Conservation (phyloP, 92 coral and sea anemone genomes). For the Diadumene lineata region DNA sequence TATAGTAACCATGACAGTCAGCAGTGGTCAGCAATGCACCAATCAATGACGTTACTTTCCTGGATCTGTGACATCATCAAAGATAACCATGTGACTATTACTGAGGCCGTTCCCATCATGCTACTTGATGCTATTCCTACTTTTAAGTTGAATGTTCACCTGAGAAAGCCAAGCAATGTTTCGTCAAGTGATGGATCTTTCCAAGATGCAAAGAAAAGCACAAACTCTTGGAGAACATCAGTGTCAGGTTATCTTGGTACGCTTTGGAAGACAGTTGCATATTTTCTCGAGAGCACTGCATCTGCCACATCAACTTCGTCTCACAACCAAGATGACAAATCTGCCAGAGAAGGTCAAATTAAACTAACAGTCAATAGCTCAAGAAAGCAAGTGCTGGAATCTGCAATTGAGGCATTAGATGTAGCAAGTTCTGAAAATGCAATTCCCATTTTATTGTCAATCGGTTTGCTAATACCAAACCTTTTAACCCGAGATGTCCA, state of each 20-base stretch:
- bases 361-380: constrained; percentile 19
- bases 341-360: constrained; percentile 13
- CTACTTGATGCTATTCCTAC: constrained; percentile 24
- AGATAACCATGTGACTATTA: background rate
- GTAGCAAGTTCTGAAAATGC: constrained; percentile 63
- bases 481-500: constrained; percentile 45
- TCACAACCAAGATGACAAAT: constrained; percentile 39
- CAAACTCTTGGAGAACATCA: constrained; percentile 66
- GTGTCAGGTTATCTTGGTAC: constrained; percentile 72
- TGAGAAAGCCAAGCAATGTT: constrained; percentile 40
- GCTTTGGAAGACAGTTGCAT: constrained; percentile 68
- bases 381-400: constrained; percentile 44
- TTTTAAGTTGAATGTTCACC: constrained; percentile 45
- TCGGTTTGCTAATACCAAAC: constrained; percentile 64
- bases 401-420: constrained; percentile 71
- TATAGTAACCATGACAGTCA: constrained; percentile 4
- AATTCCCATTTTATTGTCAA: constrained; percentile 61
- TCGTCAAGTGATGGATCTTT: background rate
- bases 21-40: constrained; percentile 26
- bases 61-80: constrained; percentile 21
- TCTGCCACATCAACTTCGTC: background rate
- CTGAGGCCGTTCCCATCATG: constrained; percentile 1
- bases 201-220: constrained; percentile 20
- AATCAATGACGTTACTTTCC: constrained; percentile 17
- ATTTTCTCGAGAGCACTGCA: constrained; percentile 43